phyloP scores from a whole-genome alignment of 2,888 invertebrate genomes.

The Rhimphoctona megacephalus region DNA sequence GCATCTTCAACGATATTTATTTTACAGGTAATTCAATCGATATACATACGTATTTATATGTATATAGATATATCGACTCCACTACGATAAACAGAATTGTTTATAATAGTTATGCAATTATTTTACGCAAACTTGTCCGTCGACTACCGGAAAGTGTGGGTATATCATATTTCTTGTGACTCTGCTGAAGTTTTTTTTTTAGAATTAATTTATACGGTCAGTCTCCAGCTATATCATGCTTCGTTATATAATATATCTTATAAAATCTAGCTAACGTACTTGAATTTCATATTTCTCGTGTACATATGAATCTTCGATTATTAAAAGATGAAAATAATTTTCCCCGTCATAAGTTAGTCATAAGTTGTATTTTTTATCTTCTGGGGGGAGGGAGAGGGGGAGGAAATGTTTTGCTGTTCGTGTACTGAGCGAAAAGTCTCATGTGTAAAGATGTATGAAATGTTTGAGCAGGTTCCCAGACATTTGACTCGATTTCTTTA shows the following conservation, averaged over 20 bases:
- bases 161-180: slow-evolving; percentile 51
- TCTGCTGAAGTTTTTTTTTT: slow-evolving; percentile 39
- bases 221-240: slow-evolving; percentile 74
- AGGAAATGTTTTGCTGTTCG: slow-evolving; percentile 8
- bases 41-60: slow-evolving; percentile 11
- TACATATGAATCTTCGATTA: slow-evolving; percentile 62
- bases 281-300: slow-evolving; percentile 64
- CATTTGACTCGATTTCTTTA: slow-evolving; percentile 37
- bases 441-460: slow-evolving; percentile 11
- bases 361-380: slow-evolving; percentile 15
- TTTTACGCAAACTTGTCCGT: slow-evolving; percentile 41
- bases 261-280: slow-evolving; percentile 74
- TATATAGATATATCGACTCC: slow-evolving; percentile 55
- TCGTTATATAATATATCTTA: slow-evolving; percentile 71
- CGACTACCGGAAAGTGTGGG: slow-evolving; percentile 35
- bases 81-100: slow-evolving; percentile 65
- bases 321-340: slow-evolving; percentile 62
- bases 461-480: slow-evolving; percentile 47
- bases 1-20: slow-evolving; percentile 66
- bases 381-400: slow-evolving; percentile 10
- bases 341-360: slow-evolving; percentile 10
- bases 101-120: slow-evolving; percentile 62
- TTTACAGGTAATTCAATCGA: slow-evolving; percentile 53
- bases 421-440: background rate
- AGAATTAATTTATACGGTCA: slow-evolving; percentile 61